phyloP scores from a whole-genome alignment of 2,888 invertebrate species.

The Ennomos fuscantarius region DNA sequence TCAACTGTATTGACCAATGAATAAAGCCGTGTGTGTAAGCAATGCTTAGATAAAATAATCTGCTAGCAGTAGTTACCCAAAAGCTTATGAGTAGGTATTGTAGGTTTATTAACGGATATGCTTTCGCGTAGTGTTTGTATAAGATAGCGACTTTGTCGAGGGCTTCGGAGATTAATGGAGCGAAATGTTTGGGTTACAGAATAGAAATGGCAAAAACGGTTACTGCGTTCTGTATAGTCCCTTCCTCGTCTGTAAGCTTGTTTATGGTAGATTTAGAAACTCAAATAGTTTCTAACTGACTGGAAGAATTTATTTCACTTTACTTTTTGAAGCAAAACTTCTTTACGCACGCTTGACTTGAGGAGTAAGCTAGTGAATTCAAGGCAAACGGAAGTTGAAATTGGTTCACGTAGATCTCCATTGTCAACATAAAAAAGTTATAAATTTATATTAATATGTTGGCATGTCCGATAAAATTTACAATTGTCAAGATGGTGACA shows the following conservation, averaged over 20 bases:
- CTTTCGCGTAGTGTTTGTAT: conserved; percentile 11
- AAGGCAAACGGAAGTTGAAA: too few relatives aligned
- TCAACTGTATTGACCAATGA: conserved; percentile 4
- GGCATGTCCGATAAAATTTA: too few relatives aligned
- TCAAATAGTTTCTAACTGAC: too few relatives aligned
- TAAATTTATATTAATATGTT: too few relatives aligned
- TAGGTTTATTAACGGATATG: conserved; percentile 30
- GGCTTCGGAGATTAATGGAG: conserved; percentile 13
- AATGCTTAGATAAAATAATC: conserved; percentile 38
- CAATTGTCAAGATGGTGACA: too few relatives aligned
- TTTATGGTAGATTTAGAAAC: too few relatives aligned
- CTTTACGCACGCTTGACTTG: too few relatives aligned
- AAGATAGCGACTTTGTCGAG: conserved; percentile 22
- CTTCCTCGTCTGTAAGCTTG: neutral
- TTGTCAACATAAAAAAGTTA: too few relatives aligned
- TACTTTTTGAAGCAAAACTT: too few relatives aligned
- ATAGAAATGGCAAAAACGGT: neutral
- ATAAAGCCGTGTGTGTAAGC: neutral
- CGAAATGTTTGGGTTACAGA: neutral
- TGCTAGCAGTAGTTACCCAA: conserved; percentile 27
- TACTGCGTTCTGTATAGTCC: neutral
- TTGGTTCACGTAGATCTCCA: too few relatives aligned
- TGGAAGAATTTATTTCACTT: too few relatives aligned
- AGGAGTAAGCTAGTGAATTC: too few relatives aligned
- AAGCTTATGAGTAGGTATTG: conserved; percentile 31